phyloP scores from a whole-genome alignment of 2,797 vertebrate genomes.

The Pangasius krempfi region DNA sequence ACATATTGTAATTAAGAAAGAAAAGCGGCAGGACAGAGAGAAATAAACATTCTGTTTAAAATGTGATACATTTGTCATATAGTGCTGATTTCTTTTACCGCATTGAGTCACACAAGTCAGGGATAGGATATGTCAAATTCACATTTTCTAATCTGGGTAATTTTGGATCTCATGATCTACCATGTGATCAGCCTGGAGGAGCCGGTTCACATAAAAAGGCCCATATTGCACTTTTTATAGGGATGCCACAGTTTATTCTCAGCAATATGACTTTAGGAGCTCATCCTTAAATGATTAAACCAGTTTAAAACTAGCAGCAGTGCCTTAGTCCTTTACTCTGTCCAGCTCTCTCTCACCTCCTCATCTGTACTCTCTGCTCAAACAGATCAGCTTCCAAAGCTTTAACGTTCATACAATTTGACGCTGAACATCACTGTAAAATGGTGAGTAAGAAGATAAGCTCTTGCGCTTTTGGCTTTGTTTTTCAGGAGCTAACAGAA shows the following conservation, averaged over 20 bases:
- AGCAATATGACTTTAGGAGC: background rate
- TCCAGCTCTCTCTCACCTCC: background rate
- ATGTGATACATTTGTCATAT: constrained; percentile 64
- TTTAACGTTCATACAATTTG: background rate
- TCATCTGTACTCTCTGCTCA: background rate
- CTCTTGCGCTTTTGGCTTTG: background rate
- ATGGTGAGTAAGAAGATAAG: background rate
- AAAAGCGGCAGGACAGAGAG: constrained; percentile 68
- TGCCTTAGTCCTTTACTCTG: background rate
- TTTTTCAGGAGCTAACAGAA: too few species aligned
- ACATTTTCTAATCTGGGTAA: background rate
- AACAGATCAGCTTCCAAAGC: background rate
- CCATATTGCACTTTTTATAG: background rate
- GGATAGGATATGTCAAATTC: constrained; percentile 64
- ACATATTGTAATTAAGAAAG: constrained; percentile 81
- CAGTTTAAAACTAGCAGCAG: background rate
- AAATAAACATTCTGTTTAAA: constrained; percentile 58
- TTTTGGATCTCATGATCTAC: constrained; percentile 12
- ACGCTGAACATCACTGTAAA: background rate
- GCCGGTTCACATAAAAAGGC: background rate
- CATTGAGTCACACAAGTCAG: constrained; percentile 51
- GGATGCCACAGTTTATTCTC: background rate
- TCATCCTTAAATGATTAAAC: background rate
- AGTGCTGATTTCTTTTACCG: constrained; percentile 54
- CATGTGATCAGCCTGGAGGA: constrained; percentile 7